These are phyloP conservation scores for Lasiurus borealis DNA, from an alignment of 2,113 vertebrate genomes.

Conservation along the genomic window DNA sequence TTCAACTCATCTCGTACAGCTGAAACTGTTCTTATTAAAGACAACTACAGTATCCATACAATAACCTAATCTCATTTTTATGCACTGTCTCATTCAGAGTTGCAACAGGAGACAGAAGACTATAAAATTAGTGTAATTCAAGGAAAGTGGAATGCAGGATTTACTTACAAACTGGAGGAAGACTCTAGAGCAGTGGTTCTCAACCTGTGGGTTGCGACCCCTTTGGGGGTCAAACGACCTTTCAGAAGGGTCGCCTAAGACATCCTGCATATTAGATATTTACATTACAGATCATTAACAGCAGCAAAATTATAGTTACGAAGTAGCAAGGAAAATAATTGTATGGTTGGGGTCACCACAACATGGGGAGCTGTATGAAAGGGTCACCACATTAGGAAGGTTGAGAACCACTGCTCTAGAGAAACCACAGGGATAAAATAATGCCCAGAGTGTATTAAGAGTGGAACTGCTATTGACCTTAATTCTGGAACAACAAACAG, in stretches of 20 bases:
- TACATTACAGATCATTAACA: too few relatives aligned
- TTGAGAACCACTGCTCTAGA: background rate
- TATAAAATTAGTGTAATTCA: background rate
- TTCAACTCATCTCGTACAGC: background rate
- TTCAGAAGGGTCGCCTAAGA: too few relatives aligned
- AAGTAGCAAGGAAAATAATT: too few relatives aligned
- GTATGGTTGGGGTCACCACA: too few relatives aligned
- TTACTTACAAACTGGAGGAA: background rate
- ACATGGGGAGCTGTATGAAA: too few relatives aligned
- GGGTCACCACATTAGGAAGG: too few relatives aligned
- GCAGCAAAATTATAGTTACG: too few relatives aligned
- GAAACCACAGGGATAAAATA: background rate
- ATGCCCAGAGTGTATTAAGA: background rate
- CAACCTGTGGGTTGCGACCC: too few relatives aligned
- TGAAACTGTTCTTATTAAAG: conserved; percentile 24
- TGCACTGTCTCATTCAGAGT: background rate
- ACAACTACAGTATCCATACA: background rate
- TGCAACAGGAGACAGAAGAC: background rate
- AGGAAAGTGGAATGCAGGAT: background rate
- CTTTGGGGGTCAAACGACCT: too few relatives aligned
- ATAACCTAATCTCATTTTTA: background rate
- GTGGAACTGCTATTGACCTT: background rate
- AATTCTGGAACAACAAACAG: background rate
- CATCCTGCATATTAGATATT: too few relatives aligned
- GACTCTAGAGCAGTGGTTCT: background rate